Evolutionary conservation across 2,797 vertebrate species (phyloP).

Genomic region (Labroides dimidiatus): DNA sequence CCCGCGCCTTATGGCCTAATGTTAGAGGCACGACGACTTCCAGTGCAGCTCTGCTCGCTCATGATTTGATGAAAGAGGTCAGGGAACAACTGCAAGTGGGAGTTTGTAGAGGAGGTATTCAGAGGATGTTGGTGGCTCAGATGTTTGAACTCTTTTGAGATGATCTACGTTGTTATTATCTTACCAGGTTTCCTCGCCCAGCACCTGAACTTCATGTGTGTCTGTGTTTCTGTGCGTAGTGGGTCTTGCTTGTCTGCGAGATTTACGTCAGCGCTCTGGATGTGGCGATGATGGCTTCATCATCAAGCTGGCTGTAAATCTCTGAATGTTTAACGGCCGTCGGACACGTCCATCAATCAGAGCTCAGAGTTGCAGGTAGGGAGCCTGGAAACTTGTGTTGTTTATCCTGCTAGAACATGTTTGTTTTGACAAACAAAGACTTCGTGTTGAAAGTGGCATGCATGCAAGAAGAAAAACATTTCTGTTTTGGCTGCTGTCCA

Average conservation of each 20-base stretch:
- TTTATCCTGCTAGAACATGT: slow-evolving; percentile 22
- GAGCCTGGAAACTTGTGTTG: slow-evolving; percentile 17
- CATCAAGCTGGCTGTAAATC: slow-evolving; percentile 53
- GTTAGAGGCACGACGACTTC: slow-evolving; percentile 56
- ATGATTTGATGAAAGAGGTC: slow-evolving; percentile 57
- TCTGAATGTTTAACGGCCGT: slow-evolving; percentile 57
- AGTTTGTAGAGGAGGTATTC: background rate
- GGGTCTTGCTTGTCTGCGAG: slow-evolving; percentile 29
- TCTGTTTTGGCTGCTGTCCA: slow-evolving; percentile 1
- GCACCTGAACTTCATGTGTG: background rate
- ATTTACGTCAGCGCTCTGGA: slow-evolving; percentile 54
- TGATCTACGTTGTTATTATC: slow-evolving; percentile 3
- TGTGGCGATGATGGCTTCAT: slow-evolving; percentile 61
- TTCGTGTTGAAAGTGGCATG: background rate
- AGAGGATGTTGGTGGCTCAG: background rate
- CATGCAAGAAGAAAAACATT: background rate
- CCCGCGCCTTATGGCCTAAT: slow-evolving; percentile 54
- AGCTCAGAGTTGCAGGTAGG: slow-evolving; percentile 4
- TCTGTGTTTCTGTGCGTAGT: slow-evolving; percentile 2
- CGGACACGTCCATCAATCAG: slow-evolving; percentile 61
- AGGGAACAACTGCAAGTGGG: slow-evolving; percentile 26
- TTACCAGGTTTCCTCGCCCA: background rate
- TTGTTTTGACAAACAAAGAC: slow-evolving; percentile 6
- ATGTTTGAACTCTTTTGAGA: slow-evolving; percentile 5
- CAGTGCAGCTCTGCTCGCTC: slow-evolving; percentile 48